A percentile compares a stretch with the other conserved stretches of the same genome.
phyloP scores from a whole-genome alignment of 2,113 vertebrate genomes.

The Poicephalus meyeri region DNA sequence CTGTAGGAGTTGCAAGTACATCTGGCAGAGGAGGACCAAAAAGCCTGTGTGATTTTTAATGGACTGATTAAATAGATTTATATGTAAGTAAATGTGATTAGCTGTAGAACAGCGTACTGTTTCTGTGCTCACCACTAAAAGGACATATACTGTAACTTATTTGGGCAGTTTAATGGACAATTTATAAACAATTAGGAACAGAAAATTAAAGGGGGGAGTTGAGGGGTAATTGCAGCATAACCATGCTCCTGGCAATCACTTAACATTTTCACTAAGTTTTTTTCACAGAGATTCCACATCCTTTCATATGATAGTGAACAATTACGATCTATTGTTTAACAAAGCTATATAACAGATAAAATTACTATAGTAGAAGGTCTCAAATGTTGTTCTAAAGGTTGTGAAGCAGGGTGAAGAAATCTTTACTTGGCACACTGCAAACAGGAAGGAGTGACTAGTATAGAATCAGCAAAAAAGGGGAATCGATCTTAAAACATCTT shows the following conservation, averaged over 20 bases:
- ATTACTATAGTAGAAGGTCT: neutral
- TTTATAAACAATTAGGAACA: neutral
- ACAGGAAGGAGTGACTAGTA: neutral
- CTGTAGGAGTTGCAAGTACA: neutral
- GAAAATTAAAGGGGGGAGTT: neutral
- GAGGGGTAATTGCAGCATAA: neutral
- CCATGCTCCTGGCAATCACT: neutral
- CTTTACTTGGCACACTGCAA: neutral
- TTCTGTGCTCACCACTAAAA: neutral
- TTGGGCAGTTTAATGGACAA: neutral
- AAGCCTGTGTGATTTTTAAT: neutral
- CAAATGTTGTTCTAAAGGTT: neutral
- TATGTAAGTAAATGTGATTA: neutral
- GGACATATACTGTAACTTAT: neutral
- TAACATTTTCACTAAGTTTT: neutral
- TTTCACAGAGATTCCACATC: neutral
- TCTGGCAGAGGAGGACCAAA: neutral
- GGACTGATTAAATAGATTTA: neutral
- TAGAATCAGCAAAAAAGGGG: neutral
- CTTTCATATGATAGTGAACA: neutral
- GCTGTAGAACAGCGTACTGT: neutral
- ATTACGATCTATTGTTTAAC: neutral
- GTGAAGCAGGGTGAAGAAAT: neutral
- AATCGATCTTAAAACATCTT: neutral
- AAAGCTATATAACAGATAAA: neutral